Evolutionary conservation across 2,797 vertebrate species (phyloP).

Genomic region (Rhabdophis nuchalis): DNA sequence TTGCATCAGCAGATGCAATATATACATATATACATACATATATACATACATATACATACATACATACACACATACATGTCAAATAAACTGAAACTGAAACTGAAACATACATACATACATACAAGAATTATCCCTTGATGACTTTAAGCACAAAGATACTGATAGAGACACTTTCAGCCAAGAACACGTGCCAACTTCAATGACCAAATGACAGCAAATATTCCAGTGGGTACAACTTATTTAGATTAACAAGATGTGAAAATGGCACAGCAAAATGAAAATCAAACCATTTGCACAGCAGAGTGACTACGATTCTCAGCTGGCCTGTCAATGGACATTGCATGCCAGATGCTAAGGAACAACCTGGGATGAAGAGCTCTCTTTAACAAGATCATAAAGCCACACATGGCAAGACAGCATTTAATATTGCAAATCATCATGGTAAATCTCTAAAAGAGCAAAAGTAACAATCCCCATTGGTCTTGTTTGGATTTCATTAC

Average conservation of each 20-base stretch:
- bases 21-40: no score
- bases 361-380: neutral
- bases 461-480: neutral
- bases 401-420: conserved; percentile 2
- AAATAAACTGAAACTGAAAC: no score
- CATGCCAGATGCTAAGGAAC: conserved; percentile 24
- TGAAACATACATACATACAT: no score
- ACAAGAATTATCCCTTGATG: neutral
- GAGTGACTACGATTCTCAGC: conserved; percentile 8
- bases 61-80: no score
- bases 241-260: conserved; percentile 12
- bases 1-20: no score
- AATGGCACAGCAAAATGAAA: neutral
- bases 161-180: neutral
- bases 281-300: conserved; percentile 3
- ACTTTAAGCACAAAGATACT: conserved; percentile 9
- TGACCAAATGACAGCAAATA: neutral
- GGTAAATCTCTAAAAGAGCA: conserved; percentile 2
- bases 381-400: conserved; percentile 5
- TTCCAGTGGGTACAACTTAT: conserved; percentile 8
- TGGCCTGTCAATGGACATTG: conserved; percentile 5
- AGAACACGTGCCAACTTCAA: neutral
- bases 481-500: neutral
- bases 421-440: conserved; percentile 13
- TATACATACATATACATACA: no score